Evolutionary conservation across 1,140 invertebrate species (phyloP).

Genomic region (Penaeus indicus): DNA sequence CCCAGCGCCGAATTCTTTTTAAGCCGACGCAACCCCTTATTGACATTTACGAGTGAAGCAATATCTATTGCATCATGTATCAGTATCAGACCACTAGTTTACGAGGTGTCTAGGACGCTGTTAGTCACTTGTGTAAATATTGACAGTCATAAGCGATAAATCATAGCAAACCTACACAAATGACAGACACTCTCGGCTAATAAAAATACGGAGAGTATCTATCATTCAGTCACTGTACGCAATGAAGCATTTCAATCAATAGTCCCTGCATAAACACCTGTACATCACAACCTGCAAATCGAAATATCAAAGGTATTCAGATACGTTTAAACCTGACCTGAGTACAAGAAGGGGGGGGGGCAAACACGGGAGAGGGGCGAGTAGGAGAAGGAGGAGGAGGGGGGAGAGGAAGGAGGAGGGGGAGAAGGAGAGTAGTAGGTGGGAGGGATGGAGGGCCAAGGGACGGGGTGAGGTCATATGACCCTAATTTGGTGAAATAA

Average conservation of each 20-base stretch:
- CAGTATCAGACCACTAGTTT: too few species aligned
- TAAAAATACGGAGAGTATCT: too few species aligned
- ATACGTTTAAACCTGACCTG: not conserved
- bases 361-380: too few species aligned
- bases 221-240: too few species aligned
- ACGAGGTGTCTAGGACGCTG: not conserved
- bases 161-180: not conserved
- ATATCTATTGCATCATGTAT: too few species aligned
- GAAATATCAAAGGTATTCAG: not conserved
- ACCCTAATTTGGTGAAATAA: conserved; percentile 43
- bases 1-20: too few species aligned
- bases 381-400: not conserved
- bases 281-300: too few species aligned
- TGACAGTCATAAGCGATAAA: conserved; percentile 19
- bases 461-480: conserved; percentile 16
- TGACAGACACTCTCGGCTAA: too few species aligned
- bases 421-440: not conserved
- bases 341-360: not conserved
- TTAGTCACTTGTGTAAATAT: conserved; percentile 19
- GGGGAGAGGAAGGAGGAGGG: not conserved
- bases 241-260: too few species aligned
- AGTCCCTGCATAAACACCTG: too few species aligned
- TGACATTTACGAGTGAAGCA: too few species aligned
- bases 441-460: conserved; percentile 2
- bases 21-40: too few species aligned